Percentiles rank a stretch among this genome's conserved stretches.
phyloP scores from a whole-genome alignment of 2,797 vertebrate genomes.

The Microchirus variegatus region DNA sequence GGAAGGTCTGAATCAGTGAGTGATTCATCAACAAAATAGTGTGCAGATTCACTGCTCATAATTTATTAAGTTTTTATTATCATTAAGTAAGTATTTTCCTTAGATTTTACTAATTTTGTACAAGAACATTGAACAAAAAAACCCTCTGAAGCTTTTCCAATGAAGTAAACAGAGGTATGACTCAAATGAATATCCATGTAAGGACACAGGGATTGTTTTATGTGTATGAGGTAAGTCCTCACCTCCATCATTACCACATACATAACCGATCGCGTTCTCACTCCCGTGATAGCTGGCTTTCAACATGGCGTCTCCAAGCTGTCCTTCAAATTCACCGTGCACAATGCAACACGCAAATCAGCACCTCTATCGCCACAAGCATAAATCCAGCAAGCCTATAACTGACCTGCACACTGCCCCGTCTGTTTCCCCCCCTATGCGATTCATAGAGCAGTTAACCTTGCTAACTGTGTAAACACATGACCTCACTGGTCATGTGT shows the following conservation, averaged over 20 bases:
- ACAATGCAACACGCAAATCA: slow-evolving; percentile 41
- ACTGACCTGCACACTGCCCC: slow-evolving; percentile 54
- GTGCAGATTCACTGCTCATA: background rate
- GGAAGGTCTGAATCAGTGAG: background rate
- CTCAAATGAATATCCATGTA: slow-evolving; percentile 68
- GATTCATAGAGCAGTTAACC: slow-evolving; percentile 65
- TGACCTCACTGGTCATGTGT: slow-evolving; percentile 74
- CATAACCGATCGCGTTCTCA: slow-evolving; percentile 46
- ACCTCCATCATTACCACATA: slow-evolving; percentile 64
- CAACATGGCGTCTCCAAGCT: slow-evolving; percentile 46
- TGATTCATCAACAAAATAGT: slow-evolving; percentile 3
- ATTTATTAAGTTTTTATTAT: background rate
- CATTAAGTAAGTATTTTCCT: background rate
- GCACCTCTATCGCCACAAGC: slow-evolving; percentile 35
- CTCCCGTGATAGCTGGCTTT: slow-evolving; percentile 51
- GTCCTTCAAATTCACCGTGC: slow-evolving; percentile 44
- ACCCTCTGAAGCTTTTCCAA: slow-evolving; percentile 31
- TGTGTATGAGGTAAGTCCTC: slow-evolving; percentile 69
- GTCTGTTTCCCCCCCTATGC: slow-evolving; percentile 43
- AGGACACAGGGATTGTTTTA: slow-evolving; percentile 66
- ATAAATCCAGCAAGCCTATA: slow-evolving; percentile 55
- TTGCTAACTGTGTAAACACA: slow-evolving; percentile 75
- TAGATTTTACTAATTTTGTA: slow-evolving; percentile 2
- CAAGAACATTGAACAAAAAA: too few relatives aligned
- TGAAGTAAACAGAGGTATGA: slow-evolving; percentile 36